Evolutionary conservation across 2,113 vertebrate genomes (phyloP), one percentile per base, ranked within the genome.

Genomic region (Erythrolamprus reginae): DNA sequence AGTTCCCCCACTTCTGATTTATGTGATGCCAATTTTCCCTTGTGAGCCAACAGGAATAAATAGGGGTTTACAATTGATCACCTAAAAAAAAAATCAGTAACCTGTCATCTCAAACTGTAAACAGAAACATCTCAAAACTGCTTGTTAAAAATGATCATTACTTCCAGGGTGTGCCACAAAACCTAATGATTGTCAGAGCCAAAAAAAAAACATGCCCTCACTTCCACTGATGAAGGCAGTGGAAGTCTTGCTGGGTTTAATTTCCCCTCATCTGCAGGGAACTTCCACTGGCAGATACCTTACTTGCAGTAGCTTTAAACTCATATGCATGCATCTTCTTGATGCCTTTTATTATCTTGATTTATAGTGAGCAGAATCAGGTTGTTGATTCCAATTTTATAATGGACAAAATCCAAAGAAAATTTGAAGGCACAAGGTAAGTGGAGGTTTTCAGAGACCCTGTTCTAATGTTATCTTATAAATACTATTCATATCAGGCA

Each of bases 261-360:
- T 91, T 91, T 88, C 77, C 90, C 55, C 33, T 84, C n/a, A 84
- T n/a, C 90, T 88, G 86, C 47, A 24, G 86, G 86, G 86, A 84
- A 13, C 88, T 84, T 88, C 58, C 77, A 48, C n/a, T 88, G 86
- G 86, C 77, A 84, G 88, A 91, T 88, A 56, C 24, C 23, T 88
- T 82, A 88, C 53, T 82, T 88, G 90, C 70, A 61, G 53, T 55
- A 17, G 86, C 56, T 88, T 91, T 82, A 88, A 58, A 21, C 53
- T 51, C 28, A 3, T 42, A 88, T 88, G 61, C 58, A 84, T 52
- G 33, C 86, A 84, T 91, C 88, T 91, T 84, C 77, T 51, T 88
- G 90, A 61, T 84, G 88, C 53, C 56, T 91, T 84, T 84, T 84
- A 88, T 88, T 91, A 91, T 91, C 77, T 65, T 91, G 90, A 91